Percentiles rank a stretch among this genome's conserved stretches.
phyloP scores from a whole-genome alignment of 2,888 invertebrate species.

The Callinectes sapidus region DNA sequence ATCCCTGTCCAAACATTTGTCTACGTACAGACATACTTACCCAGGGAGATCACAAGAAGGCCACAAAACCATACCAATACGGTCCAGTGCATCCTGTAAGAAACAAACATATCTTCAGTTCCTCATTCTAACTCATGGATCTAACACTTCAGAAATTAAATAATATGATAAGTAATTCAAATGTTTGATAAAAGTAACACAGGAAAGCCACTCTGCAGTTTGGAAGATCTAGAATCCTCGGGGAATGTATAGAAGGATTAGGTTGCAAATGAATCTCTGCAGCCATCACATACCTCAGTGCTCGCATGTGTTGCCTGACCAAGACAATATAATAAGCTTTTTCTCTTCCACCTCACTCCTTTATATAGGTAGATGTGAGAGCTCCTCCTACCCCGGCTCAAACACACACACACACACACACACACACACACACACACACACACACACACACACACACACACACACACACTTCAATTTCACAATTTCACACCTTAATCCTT shows the following conservation, averaged over 20 bases:
- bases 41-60: not conserved
- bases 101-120: not conserved
- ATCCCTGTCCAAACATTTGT: too few relatives aligned
- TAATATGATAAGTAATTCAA: not conserved
- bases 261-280: not conserved
- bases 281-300: not conserved
- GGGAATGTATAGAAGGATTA: not conserved
- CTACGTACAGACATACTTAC: constrained; percentile 18
- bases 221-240: not conserved
- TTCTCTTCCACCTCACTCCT: not conserved
- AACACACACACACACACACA: constrained; percentile 15
- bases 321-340: not conserved
- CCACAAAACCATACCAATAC: not conserved
- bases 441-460: constrained; percentile 15
- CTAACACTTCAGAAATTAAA: not conserved
- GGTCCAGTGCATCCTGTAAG: constrained; percentile 45
- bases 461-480: not conserved
- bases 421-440: too few relatives aligned
- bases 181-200: not conserved
- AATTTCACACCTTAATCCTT: not conserved
- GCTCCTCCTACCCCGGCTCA: too few relatives aligned
- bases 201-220: not conserved
- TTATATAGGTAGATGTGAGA: constrained; percentile 10
- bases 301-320: not conserved
- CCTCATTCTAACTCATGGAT: not conserved